These are phyloP conservation scores for Enteromius thamalakanensis DNA, from an alignment of 2,797 vertebrate genomes.

Conservation along the genomic window DNA sequence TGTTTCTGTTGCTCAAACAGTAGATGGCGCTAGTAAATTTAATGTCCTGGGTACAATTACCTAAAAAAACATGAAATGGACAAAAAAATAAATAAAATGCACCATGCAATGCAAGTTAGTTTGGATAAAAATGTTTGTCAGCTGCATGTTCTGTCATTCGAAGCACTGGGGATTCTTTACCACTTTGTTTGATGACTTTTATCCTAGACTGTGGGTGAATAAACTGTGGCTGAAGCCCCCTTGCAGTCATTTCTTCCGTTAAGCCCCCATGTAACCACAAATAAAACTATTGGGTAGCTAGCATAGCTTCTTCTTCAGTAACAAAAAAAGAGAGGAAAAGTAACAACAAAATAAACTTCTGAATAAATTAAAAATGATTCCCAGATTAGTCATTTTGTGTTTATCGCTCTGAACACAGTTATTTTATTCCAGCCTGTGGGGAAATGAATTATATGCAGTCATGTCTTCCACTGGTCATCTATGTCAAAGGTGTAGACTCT, in stretches of 20 bases:
- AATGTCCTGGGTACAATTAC: neutral
- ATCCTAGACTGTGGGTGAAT: neutral
- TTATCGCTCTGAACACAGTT: neutral
- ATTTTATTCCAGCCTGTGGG: neutral
- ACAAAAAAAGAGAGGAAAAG: neutral
- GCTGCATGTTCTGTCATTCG: neutral
- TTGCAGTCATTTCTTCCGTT: neutral
- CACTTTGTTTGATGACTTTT: neutral
- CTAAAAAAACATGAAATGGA: neutral
- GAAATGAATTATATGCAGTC: neutral
- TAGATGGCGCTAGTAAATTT: neutral
- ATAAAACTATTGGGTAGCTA: neutral
- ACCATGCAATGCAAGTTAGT: neutral
- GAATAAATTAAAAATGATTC: neutral
- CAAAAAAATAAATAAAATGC: neutral
- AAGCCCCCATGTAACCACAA: neutral
- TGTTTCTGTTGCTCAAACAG: neutral
- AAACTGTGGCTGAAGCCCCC: neutral
- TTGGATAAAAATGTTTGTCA: neutral
- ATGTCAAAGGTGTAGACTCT: too few species aligned
- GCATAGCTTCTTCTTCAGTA: neutral
- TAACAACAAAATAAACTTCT: neutral
- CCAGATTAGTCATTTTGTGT: neutral
- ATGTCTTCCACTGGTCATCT: neutral
- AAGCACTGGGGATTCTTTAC: neutral